Evolutionary conservation across 2,113 vertebrate genomes (phyloP).

Genomic region (Callaeas wilsoni): DNA sequence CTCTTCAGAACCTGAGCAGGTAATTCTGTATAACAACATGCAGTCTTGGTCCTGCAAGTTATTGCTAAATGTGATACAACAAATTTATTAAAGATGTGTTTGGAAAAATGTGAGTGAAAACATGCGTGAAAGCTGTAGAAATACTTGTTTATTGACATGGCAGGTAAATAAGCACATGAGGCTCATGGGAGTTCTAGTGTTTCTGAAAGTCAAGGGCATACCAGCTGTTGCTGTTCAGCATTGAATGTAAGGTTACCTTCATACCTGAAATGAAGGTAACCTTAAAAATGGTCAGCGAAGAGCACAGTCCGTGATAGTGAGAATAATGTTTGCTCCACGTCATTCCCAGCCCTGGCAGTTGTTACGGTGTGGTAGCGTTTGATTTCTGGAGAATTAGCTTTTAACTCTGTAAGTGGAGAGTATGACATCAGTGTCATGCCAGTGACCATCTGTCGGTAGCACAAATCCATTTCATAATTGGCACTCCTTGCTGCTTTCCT

Average conservation of each 20-base stretch:
- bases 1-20: neutral
- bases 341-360: neutral
- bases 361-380: fast-evolving
- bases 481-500: neutral
- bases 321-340: fast-evolving
- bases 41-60: neutral
- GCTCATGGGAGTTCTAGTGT: neutral
- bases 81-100: neutral
- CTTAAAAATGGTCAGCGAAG: neutral
- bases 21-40: neutral
- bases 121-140: neutral
- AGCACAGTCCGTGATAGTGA: fast-evolving
- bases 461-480: neutral
- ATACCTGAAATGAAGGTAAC: too few species aligned
- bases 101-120: neutral
- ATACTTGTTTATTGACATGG: neutral
- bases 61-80: neutral
- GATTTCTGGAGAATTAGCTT: neutral
- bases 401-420: neutral
- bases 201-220: neutral
- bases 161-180: neutral
- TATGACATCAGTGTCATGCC: neutral
- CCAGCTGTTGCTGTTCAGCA: neutral
- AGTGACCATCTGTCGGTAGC: conserved; percentile 8
- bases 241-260: neutral